Conservation (phyloP, 53 echinoderm and acorn worm species). For the Echinarachnius parma region DNA sequence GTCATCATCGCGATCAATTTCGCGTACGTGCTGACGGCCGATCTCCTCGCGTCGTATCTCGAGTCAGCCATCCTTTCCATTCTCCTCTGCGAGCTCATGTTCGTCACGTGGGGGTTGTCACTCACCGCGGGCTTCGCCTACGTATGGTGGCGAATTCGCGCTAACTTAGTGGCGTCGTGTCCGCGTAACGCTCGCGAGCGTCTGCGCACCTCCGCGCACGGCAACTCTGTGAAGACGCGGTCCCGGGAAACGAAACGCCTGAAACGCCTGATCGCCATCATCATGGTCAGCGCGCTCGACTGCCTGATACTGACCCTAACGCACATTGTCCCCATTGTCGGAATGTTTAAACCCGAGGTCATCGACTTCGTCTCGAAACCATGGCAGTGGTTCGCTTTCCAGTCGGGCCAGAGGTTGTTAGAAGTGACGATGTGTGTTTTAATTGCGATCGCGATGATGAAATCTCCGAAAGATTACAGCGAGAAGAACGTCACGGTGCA, state of each 20-base stretch:
- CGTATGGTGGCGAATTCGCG: conserved; percentile 59
- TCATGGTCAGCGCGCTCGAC: conserved; percentile 43
- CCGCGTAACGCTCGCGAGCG: conserved; percentile 4
- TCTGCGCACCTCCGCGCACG: conserved; percentile 4
- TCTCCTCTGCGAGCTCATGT: conserved; percentile 57
- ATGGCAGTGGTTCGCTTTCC: conserved; percentile 57
- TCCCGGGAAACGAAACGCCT: conserved; percentile 48
- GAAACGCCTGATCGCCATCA: conserved; percentile 40
- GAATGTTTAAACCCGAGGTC: not conserved
- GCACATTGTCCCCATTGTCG: conserved; percentile 46
- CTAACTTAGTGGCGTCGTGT: conserved; percentile 43
- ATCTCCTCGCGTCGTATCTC: conserved; percentile 61
- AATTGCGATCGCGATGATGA: conserved; percentile 49
- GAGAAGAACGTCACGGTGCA: too few relatives aligned
- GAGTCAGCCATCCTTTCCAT: conserved; percentile 35
- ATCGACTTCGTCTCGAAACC: conserved; percentile 14
- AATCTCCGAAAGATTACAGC: not conserved
- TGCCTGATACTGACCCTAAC: conserved; percentile 44
- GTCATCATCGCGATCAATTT: conserved; percentile 44
- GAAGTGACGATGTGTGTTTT: conserved; percentile 57
- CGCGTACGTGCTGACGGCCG: conserved; percentile 56
- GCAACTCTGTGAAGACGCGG: conserved; percentile 7
- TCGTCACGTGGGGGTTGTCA: conserved; percentile 57
- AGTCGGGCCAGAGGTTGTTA: conserved; percentile 52
- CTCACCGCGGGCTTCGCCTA: conserved; percentile 52